phyloP scores from a whole-genome alignment of 2,888 invertebrate genomes.

The Clusia tigrina region DNA sequence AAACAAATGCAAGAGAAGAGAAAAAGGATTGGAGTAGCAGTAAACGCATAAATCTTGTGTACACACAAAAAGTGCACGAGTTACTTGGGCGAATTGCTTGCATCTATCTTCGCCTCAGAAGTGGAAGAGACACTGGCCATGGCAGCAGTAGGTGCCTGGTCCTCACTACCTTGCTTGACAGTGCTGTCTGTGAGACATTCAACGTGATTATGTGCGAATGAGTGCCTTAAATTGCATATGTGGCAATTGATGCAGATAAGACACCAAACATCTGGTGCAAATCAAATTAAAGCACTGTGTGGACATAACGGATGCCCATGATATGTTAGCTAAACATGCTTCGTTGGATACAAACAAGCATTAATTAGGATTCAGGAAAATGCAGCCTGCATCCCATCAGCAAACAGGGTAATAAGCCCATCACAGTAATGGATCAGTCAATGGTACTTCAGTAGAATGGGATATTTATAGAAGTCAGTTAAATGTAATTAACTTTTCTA shows the following conservation, averaged over 20 bases:
- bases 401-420: background rate
- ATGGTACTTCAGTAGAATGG: background rate
- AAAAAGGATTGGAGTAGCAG: background rate
- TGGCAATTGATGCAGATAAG: slow-evolving; percentile 29
- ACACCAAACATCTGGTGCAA: background rate
- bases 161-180: no score
- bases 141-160: no score
- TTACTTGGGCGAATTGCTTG: no score
- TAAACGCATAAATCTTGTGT: background rate
- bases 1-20: background rate
- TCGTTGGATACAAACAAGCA: no score
- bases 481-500: background rate
- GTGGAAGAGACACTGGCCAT: background rate
- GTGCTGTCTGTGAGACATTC: slow-evolving; percentile 2
- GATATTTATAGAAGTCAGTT: background rate
- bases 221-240: background rate
- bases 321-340: no score
- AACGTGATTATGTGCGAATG: slow-evolving; percentile 6
- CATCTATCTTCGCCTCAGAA: background rate
- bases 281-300: no score
- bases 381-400: background rate
- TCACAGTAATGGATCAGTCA: background rate
- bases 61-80: no score
- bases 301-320: no score
- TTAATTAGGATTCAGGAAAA: no score